Evolutionary conservation across 2,113 vertebrate genomes (phyloP), one percentile per base, ranked within the genome.

Genomic region (Lichenostomus cassidix): DNA sequence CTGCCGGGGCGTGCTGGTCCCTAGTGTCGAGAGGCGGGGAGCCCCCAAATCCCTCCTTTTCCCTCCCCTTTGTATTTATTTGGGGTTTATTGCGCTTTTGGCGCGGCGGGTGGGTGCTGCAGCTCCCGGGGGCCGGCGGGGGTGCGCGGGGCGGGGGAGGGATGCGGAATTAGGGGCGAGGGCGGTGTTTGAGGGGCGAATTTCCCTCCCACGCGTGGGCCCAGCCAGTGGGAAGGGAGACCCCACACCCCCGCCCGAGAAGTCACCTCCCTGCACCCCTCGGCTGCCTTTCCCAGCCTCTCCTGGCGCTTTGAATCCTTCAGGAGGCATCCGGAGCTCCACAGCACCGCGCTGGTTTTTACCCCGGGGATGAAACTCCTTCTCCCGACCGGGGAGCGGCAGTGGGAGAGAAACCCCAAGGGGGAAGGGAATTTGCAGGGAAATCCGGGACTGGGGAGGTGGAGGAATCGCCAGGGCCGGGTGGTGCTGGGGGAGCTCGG

Each of bases 351-450:
- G 1, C 10, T 44, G 25, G 7, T 6, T 67, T 85, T 86, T 17
- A 25, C 1, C 29, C 9, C 2, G 2, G 35, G 15, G 11, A 5
- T 59, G 37, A 42, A 83, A 13, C 14, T 15, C 15, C 21, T 53
- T 73, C 4, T 0, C 42, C 16, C 12, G 1, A 2, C 33, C 15
- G 16, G 21, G 11, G 14, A 81, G 75, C 0, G 7, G 15, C 24
- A 3, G 7, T 5, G 79, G 41, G 52, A 0, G 20, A 63, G 56
- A 91, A 95, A 42, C 2, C 8, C 7, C 71, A 21, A 2, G 10
- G 21, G 27, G 3, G 39, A 65, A 59, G 55, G 47, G 24, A 71
- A 7, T 5, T 27, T 39, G 56, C 53, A 33, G 74, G 23, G 37
- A 21, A 39, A 28, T n/a, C 6, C 9, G 3, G 12, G 50, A 4